Evolutionary conservation across 2,888 invertebrate species (phyloP).

Genomic region (Hecatera dysodea): DNA sequence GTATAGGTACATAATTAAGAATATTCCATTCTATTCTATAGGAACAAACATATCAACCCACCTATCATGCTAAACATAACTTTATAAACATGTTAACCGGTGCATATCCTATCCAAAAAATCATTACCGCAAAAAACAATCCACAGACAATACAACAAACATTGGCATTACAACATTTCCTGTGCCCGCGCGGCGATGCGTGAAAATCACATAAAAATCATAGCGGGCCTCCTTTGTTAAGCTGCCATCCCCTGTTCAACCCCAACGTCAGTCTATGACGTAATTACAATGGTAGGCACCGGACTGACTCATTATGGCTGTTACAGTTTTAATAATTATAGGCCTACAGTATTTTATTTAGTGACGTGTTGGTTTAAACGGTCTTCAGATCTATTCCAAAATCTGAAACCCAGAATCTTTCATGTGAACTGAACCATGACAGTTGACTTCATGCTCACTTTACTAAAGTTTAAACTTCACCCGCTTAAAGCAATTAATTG

Average conservation of each 20-base stretch:
- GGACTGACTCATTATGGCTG: conserved; percentile 51
- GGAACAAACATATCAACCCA: background rate
- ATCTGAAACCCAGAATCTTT: too few species aligned
- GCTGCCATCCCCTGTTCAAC: conserved; percentile 72
- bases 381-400: too few species aligned
- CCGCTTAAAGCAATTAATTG: too few species aligned
- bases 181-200: conserved; percentile 72
- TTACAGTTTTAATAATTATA: conserved; percentile 17
- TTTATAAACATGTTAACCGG: background rate
- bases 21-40: too few species aligned
- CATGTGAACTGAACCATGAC: too few species aligned
- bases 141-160: conserved; percentile 52
- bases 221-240: conserved; percentile 78
- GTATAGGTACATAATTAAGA: too few species aligned
- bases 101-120: background rate
- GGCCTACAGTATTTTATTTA: conserved; percentile 32
- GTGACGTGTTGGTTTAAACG: too few species aligned
- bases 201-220: conserved; percentile 87
- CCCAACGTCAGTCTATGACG: conserved; percentile 70
- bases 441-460: too few species aligned
- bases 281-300: conserved; percentile 72
- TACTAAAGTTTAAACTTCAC: too few species aligned
- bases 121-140: conserved; percentile 12
- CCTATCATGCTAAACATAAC: background rate
- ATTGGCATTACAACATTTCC: conserved; percentile 61